phyloP scores from a whole-genome alignment of 2,888 invertebrate species.

The Brachyptera putata region DNA sequence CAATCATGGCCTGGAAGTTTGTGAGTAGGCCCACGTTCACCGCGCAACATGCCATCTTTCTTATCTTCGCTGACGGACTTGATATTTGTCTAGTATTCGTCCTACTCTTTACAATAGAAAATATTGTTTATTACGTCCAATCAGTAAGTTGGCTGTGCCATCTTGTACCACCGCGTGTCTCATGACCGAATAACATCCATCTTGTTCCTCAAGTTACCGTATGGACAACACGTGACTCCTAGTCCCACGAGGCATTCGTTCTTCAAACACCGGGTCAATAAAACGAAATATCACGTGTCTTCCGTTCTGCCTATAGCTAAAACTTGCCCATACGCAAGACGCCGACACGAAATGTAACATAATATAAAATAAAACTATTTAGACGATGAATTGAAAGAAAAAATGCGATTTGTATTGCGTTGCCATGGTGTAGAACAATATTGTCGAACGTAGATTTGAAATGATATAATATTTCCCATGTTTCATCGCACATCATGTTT shows the following conservation, averaged over 20 bases:
- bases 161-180: neutral
- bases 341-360: conserved; percentile 1
- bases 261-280: conserved; percentile 9
- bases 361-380: neutral
- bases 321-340: neutral
- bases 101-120: neutral
- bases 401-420: conserved; percentile 8
- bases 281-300: conserved; percentile 3
- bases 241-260: neutral
- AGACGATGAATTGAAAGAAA: neutral
- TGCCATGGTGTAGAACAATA: neutral
- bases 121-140: neutral
- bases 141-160: neutral
- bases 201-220: neutral
- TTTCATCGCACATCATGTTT: neutral
- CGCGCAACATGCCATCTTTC: neutral
- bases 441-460: neutral
- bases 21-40: neutral
- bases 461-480: neutral
- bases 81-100: neutral
- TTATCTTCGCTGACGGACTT: neutral
- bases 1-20: conserved; percentile 3
- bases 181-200: neutral
- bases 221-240: neutral
- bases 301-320: neutral